Base-by-base conservation (phyloP, 92 coral and sea anemone species). In the Pocillopora grandis region DNA sequence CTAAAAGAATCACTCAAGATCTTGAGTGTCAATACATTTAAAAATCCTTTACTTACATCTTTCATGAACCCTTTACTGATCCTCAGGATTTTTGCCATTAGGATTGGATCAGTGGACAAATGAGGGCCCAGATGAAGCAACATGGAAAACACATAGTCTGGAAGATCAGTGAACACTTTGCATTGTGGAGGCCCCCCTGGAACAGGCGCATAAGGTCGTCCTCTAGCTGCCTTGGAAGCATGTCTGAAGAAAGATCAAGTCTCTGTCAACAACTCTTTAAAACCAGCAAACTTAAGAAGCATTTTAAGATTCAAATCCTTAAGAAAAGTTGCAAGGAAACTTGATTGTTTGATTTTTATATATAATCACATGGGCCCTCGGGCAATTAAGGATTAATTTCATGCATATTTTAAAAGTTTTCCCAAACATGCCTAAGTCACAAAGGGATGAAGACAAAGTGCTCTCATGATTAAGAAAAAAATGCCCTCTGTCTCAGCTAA, bases 141-240 rank as follows among this genome's bases (percentile, higher is more conserved):
- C 97, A 96, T 94, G 63, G 99, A 95, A 79, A 96, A 89, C 18
- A 96, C 94, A 71, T 75, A 87, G 42, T 89, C 78, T 1, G 92
- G 88, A 74, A 96, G 83, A 77, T 91, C 93, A 63, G 87, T 72
- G 80, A 94, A 96, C 3, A 75, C 62, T 69, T 85, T 87, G 58
- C 91, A 93, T 84, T 90, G 96, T 18, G 90, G 85, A 11, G 98
- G 98, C 0, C 96, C 99, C 9, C 93, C 94, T 49, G 96, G 80
- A 17, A 96, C 86, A 19, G 93, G 87, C 31, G 93, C 84, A 72
- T 91, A 94, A 12, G 96, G 95, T 33, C 99, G 90, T 48, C 99
- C 99, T 80, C 99, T 84, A 17, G 98, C 99, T 1, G 99, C 99
- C 84, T 92, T 96, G 10, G 98, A 94, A 65, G 98, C 92, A 89